Evolutionary conservation across 2,888 invertebrate genomes (phyloP), one percentile per base, ranked within the genome.

Genomic region (Torymus aiolomorphi): DNA sequence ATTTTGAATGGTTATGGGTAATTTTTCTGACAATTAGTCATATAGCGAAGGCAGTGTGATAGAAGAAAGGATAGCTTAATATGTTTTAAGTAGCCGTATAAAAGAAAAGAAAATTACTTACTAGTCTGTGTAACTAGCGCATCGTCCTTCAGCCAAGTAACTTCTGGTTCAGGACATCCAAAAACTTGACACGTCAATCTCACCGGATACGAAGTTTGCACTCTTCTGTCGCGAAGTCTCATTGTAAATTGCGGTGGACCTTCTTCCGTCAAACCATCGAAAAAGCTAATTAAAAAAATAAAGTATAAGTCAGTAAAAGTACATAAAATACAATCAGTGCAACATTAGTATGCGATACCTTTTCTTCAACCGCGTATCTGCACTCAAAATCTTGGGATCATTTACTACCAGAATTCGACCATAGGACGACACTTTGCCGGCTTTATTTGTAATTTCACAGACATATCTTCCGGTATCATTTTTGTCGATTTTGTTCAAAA

Each of bases 131-230:
- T 84, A 12, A 96, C 91, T 83, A 94, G 92, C 76, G 93, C 90
- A 0, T 95, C 95, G 87, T 97, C 95, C 88, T 95, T 96, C 88
- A 92, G 94, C 98, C 98, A 98, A n/a, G 93, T 93, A 54, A 98
- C 91, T 18, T 91, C 91, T 0, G 97, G 96, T 2, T 92, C 88
- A 0, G 97, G 97, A 83, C 92, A 92, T 0, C 96, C 97, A 12
- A 94, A 92, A 2, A 96, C 94, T 90, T 97, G 96, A 86, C 97
- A 97, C 0, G 97, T 97, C 42, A 97, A 91, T 51, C 97, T 93
- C 5, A 97, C 96, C 0, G 96, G 96, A 89, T 95, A 96, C 0
- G 95, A 94, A 1, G 94, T 93, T 89, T 96, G 96, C 0, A 96
- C 95, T n/a, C 96, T 92, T 31, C 96, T 92, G 88, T 97, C 96